A percentile compares a stretch with the other conserved stretches of the same genome.
phyloP scores from a whole-genome alignment of 1,140 invertebrate species.

The Drosophila leontia region DNA sequence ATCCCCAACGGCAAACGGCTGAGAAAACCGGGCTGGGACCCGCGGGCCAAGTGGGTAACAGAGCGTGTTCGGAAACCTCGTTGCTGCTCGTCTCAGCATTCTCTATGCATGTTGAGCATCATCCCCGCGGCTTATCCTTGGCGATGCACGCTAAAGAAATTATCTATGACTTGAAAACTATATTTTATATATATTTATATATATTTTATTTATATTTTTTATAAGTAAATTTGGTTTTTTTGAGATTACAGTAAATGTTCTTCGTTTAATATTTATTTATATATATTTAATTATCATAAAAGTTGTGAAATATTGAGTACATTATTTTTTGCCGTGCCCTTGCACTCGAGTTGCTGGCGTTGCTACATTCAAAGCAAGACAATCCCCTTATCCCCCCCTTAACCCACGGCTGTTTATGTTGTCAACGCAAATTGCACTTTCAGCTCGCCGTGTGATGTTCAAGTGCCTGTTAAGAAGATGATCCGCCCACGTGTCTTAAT shows the following conservation, averaged over 20 bases:
- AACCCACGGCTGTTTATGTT: slow-evolving; percentile 48
- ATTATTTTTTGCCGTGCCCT: neutral
- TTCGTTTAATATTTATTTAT: no score
- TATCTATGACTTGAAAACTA: neutral
- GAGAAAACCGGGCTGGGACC: slow-evolving; percentile 51
- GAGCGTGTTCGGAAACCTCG: slow-evolving; percentile 34
- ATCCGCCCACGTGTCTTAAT: slow-evolving; percentile 74
- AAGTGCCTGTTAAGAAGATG: slow-evolving; percentile 76
- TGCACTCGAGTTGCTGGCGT: slow-evolving; percentile 34
- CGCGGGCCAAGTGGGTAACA: slow-evolving; percentile 50
- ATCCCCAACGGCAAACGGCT: slow-evolving; percentile 51
- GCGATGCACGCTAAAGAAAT: slow-evolving; percentile 2
- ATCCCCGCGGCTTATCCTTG: slow-evolving; percentile 52
- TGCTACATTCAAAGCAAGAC: slow-evolving; percentile 17
- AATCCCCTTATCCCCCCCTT: neutral
- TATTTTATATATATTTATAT: no score
- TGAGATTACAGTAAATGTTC: neutral
- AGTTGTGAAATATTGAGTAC: no score
- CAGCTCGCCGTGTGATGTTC: slow-evolving; percentile 76
- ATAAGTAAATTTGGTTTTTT: neutral
- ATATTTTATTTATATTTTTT: neutral
- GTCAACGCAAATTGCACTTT: slow-evolving; percentile 76
- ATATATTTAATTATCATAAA: neutral
- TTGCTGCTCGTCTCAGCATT: slow-evolving; percentile 13
- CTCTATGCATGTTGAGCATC: slow-evolving; percentile 44